Base-by-base conservation (phyloP, 2,797 vertebrate species). In the Notolepis coatsorum region DNA sequence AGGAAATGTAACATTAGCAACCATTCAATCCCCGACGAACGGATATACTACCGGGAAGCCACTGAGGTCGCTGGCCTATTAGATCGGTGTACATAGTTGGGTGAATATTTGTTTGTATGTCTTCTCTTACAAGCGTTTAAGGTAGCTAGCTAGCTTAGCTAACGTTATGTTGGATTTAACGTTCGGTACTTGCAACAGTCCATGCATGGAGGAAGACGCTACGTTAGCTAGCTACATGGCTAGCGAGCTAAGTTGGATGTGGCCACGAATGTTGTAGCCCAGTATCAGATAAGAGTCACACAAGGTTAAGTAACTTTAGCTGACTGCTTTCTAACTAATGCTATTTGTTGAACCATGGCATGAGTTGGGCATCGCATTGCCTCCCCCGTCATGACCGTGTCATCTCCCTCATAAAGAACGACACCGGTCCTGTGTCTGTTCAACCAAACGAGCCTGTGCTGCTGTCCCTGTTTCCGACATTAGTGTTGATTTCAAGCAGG, bases 221-320 rank as follows among this genome's bases (percentile, higher is more conserved):
- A n/a, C n/a, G 77, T 66, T 76, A 27, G 82, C 75, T 81, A 81
- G 66, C 70, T 49, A 51, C 65, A 30, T 77, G 82, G 77, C 72
- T 55, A 81, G 20, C 20, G 48, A n/a, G 21, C 27, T 8, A 23
- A n/a, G 42, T 55, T 75, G 77, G 9, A 20, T 21, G n/a, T n/a
- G n/a, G n/a, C n/a, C n/a, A 51, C 7, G 10, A 17, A 51, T 23
- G 7, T 12, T 13, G 28, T 21, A 33, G 31, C 10, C 30, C 12
- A 48, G 13, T 20, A 21, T 2, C 42, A 18, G 31, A 45, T 53
- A 60, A 55, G 49, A 37, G 24, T 61, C 37, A 61, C 53, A 46
- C n/a, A 53, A 50, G 3, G 24, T 33, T 42, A 42, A 8, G 18
- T 42, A 4, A 20, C 7, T 23, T 55, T 61, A 27, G 20, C 17